A percentile compares a stretch with the other conserved stretches of the same genome.
Conservation (phyloP, 2,888 invertebrate genomes). For the Neria commutata region DNA sequence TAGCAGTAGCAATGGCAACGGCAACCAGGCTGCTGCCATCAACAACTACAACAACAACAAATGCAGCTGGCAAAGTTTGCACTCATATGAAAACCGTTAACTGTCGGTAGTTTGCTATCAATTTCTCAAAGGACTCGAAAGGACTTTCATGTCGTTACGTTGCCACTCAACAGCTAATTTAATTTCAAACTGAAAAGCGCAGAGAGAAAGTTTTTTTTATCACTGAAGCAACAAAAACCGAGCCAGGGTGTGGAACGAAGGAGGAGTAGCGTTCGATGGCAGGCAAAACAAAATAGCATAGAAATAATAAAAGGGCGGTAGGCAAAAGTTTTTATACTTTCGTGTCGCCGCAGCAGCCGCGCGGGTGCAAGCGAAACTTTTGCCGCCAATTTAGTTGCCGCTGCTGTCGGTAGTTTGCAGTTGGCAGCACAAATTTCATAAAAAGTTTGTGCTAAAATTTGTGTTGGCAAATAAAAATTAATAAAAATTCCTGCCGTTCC, state of each 20-base stretch:
- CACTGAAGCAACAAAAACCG: too few species aligned
- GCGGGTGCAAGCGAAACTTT: neutral
- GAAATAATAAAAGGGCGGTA: neutral
- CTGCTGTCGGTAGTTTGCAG: neutral
- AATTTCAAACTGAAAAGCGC: conserved; percentile 1
- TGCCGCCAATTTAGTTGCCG: conserved; percentile 1
- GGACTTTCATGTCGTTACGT: conserved; percentile 7
- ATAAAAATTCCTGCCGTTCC: neutral
- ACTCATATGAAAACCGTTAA: conserved; percentile 5
- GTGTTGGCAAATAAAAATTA: neutral
- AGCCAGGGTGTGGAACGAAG: too few species aligned
- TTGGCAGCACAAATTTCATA: neutral
- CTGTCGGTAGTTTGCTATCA: conserved; percentile 8
- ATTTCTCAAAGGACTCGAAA: conserved; percentile 10
- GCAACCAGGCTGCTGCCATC: neutral
- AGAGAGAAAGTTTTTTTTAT: too few species aligned
- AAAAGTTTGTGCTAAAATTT: neutral
- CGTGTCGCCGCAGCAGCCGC: neutral
- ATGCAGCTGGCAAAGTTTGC: neutral
- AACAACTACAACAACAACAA: neutral
- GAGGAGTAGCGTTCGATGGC: too few species aligned
- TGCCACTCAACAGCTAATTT: conserved; percentile 14
- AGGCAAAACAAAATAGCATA: neutral
- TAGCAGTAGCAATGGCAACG: neutral
- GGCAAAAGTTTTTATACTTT: conserved; percentile 11